Percentiles rank a stretch among this genome's conserved stretches.
phyloP scores from a whole-genome alignment of 1,140 invertebrate genomes.

The Dendrolimus kikuchii region DNA sequence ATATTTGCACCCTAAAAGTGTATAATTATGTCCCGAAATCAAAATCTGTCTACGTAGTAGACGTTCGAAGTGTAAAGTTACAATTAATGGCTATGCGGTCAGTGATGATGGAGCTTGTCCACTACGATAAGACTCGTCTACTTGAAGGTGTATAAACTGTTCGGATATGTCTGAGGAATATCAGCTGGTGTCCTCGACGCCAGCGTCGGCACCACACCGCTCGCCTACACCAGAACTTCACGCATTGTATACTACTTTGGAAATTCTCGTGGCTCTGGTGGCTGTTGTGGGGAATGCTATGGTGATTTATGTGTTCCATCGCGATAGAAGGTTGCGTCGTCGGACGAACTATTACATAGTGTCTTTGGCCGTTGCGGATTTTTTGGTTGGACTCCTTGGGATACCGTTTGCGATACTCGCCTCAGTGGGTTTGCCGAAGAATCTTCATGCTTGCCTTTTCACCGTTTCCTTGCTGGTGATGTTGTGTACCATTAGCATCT shows the following conservation, averaged over 20 bases:
- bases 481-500: constrained; percentile 92
- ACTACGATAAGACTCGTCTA: constrained; percentile 4
- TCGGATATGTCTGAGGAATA: constrained; percentile 30
- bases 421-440: constrained; percentile 76
- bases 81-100: constrained; percentile 10
- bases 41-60: constrained; percentile 1
- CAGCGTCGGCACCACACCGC: constrained; percentile 44
- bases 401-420: constrained; percentile 91
- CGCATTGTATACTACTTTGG: constrained; percentile 81
- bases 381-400: constrained; percentile 84
- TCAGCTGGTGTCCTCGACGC: constrained; percentile 22
- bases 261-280: constrained; percentile 85
- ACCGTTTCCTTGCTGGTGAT: constrained; percentile 90
- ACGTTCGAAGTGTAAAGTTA: constrained; percentile 11
- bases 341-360: constrained; percentile 94
- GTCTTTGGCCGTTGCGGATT: constrained; percentile 88
- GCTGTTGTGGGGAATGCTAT: constrained; percentile 88
- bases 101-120: constrained; percentile 7
- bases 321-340: constrained; percentile 82
- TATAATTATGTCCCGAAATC: neutral
- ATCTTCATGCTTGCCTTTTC: constrained; percentile 87
- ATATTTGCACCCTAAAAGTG: no score
- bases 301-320: constrained; percentile 87
- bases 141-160: constrained; percentile 12
- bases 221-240: constrained; percentile 72